phyloP scores from a whole-genome alignment of 2,797 vertebrate species.

The Pogoniulus pusillus region DNA sequence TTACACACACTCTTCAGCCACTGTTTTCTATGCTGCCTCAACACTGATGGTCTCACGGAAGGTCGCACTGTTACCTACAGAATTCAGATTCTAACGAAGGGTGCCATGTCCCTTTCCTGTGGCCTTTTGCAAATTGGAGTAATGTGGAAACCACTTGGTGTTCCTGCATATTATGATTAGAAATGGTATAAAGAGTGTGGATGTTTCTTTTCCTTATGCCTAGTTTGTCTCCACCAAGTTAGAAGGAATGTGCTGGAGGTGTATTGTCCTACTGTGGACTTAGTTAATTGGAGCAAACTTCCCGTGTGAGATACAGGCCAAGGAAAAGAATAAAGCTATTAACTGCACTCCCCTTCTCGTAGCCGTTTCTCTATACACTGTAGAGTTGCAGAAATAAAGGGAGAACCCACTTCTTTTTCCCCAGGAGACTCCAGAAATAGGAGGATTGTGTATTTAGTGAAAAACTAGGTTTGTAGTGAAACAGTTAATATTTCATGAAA shows the following conservation, averaged over 20 bases:
- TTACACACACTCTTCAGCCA: constrained; percentile 79
- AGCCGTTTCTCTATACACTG: constrained; percentile 71
- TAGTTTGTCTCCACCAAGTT: constrained; percentile 65
- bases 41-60: constrained; percentile 72
- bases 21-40: constrained; percentile 79
- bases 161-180: constrained; percentile 72
- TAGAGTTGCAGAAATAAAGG: constrained; percentile 76
- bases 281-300: constrained; percentile 23
- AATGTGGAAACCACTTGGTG: constrained; percentile 64
- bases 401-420: constrained; percentile 78
- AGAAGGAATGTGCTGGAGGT: constrained; percentile 67
- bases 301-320: constrained; percentile 65
- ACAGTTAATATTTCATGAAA: constrained; percentile 86
- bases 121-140: constrained; percentile 75
- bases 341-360: constrained; percentile 69
- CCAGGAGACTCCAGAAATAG: constrained; percentile 77
- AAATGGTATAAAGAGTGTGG: constrained; percentile 74
- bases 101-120: constrained; percentile 75
- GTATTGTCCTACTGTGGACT: constrained; percentile 65
- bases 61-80: constrained; percentile 71
- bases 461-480: constrained; percentile 87
- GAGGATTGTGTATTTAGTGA: constrained; percentile 85
- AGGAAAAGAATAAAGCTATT: constrained; percentile 71
- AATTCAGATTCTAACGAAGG: constrained; percentile 70
- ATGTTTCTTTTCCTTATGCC: constrained; percentile 70